Base-by-base conservation (phyloP, 1,140 invertebrate species). In the Chionoecetes opilio region DNA sequence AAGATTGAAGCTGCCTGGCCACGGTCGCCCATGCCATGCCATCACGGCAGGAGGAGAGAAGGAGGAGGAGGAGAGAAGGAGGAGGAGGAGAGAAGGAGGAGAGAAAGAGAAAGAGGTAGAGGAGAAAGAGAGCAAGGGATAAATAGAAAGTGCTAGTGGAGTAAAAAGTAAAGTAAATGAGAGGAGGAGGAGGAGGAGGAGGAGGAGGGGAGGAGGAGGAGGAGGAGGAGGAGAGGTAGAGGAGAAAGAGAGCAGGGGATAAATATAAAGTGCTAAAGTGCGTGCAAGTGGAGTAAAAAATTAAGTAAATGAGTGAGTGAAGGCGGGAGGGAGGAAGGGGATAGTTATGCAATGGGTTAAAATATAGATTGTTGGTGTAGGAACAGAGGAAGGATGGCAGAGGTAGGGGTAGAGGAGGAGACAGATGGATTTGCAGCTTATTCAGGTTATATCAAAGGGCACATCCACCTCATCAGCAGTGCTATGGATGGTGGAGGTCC, bases 1-100 rank as follows among this genome's bases (percentile, higher is more conserved):
- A 94, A 91, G 93, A 46, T 94, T 94, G 88, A 94, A 94, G 93
- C 88, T 94, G 93, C 88, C 93, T 84, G 93, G 75, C 93, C 93
- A 91, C 93, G 86, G 32, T 53, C 87, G n/a, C 46, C 37, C 93
- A 37, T 89, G 35, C 82, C 90, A 37, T 38, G 63, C 31, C 34
- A 38, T 63, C 92, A 92, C 29, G 88, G 17, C n/a, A 17, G n/a
- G 35, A 2, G 37, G 41, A 17, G 38, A 14, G 82, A 46, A 29
- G 38, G 11, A 53, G 91, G 35, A 82, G 35, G 32, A 29, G 91
- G 29, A 88, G 41, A 35, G 34, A 32, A 37, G 34, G 26, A 37
- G 34, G n/a, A 34, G 31, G 3, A 37, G 34, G 63, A 34, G 63
- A 35, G 53, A 92, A 26, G 34, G 32, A 34, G 63, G 82, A 34